Evolutionary conservation across 2,888 invertebrate species (phyloP).

Genomic region (Rotaria macrura): DNA sequence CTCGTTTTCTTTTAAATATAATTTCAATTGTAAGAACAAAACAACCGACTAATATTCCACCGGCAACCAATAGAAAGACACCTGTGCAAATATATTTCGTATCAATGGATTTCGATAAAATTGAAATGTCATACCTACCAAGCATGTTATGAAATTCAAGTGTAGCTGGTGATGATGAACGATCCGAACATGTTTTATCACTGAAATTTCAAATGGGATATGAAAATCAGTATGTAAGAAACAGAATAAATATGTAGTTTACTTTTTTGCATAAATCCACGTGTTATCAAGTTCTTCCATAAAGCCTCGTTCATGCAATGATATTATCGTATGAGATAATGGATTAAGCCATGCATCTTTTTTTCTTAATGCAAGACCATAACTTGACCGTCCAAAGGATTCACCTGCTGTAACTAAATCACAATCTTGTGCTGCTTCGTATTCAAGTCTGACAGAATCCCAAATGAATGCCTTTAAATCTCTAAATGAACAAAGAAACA

Average conservation of each 20-base stretch:
- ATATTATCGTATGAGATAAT: slow-evolving; percentile 80
- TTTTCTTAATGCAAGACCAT: slow-evolving; percentile 82
- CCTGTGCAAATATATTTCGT: slow-evolving; percentile 48
- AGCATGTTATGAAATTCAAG: slow-evolving; percentile 96
- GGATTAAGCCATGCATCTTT: slow-evolving; percentile 90
- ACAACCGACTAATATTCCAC: slow-evolving; percentile 84
- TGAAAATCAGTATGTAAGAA: neutral
- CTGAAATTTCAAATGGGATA: slow-evolving; percentile 37
- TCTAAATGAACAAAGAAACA: slow-evolving; percentile 52
- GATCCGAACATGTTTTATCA: slow-evolving; percentile 41
- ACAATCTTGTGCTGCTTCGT: slow-evolving; percentile 87
- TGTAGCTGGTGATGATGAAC: slow-evolving; percentile 86
- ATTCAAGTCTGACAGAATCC: slow-evolving; percentile 96
- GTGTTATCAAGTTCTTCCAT: slow-evolving; percentile 91
- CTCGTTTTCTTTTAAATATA: slow-evolving; percentile 90
- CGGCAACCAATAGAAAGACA: slow-evolving; percentile 88
- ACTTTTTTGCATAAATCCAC: slow-evolving; percentile 62
- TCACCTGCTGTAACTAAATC: slow-evolving; percentile 93
- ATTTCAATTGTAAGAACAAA: slow-evolving; percentile 90
- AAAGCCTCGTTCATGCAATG: slow-evolving; percentile 87
- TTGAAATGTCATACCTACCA: slow-evolving; percentile 48
- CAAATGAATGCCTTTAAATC: slow-evolving; percentile 96
- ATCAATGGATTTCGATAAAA: no score
- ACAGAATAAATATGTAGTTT: no score
- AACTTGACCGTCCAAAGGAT: slow-evolving; percentile 87